Percentiles rank a stretch among this genome's conserved stretches.
These are phyloP conservation scores for Drosophila sp. DNA, from an alignment of 1,140 invertebrate genomes.

Conservation along the genomic window DNA sequence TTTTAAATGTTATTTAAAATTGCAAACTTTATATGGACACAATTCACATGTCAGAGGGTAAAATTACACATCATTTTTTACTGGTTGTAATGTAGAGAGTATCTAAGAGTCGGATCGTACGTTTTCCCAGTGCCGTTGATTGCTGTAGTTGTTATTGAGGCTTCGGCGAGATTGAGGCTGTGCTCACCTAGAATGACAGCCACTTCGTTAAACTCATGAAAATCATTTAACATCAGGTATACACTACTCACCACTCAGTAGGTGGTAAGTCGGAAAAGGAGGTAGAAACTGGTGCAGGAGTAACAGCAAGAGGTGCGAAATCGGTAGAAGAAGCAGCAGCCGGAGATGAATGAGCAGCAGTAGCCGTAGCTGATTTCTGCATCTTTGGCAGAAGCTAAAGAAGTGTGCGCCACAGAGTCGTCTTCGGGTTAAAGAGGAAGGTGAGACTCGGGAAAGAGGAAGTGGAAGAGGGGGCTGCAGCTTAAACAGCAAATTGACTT, in stretches of 20 bases:
- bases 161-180: constrained; percentile 15
- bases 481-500: constrained; percentile 80
- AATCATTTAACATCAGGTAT: constrained; percentile 76
- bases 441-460: constrained; percentile 28
- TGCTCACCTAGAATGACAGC: constrained; percentile 28
- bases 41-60: too few relatives aligned
- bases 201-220: constrained; percentile 81
- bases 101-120: constrained; percentile 5
- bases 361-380: background rate
- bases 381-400: constrained; percentile 59
- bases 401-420: constrained; percentile 47
- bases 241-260: constrained; percentile 35
- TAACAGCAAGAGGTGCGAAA: background rate
- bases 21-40: too few relatives aligned
- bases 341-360: background rate
- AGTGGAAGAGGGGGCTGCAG: constrained; percentile 53
- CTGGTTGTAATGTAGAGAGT: background rate
- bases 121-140: constrained; percentile 25
- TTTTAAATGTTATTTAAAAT: too few relatives aligned
- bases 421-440: background rate
- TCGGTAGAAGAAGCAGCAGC: background rate
- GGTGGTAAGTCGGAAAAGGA: background rate
- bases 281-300: background rate
- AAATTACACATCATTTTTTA: too few relatives aligned
- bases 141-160: constrained; percentile 66